Percentiles rank a stretch among this genome's conserved stretches.
Evolutionary conservation across 35 echinoderm and acorn worm species (phyloP).

Genomic region (Anneissia japonica): DNA sequence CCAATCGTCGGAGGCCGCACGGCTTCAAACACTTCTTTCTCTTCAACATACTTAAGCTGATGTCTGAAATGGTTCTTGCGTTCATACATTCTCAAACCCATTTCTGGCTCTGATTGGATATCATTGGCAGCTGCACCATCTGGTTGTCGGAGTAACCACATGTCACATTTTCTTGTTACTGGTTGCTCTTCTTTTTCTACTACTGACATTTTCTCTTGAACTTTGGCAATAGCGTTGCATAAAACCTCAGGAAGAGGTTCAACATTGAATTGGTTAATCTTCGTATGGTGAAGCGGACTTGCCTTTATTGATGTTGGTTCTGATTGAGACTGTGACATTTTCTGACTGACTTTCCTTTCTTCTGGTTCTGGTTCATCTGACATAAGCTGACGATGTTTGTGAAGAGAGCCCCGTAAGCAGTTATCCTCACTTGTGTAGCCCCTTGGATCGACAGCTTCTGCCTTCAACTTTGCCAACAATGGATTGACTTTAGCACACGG

Average conservation of each 20-base stretch:
- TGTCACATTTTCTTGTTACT: constrained; percentile 3
- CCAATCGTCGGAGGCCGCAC: constrained; percentile 84
- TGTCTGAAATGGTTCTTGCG: background rate
- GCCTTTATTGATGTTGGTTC: background rate
- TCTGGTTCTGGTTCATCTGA: background rate
- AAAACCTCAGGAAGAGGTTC: background rate
- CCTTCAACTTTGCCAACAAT: background rate
- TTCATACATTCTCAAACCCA: background rate
- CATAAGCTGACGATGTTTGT: background rate
- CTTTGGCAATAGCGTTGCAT: background rate
- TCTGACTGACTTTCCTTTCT: background rate
- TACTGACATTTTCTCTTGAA: background rate
- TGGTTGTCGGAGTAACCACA: constrained; percentile 68
- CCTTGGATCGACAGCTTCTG: background rate
- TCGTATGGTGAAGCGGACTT: background rate
- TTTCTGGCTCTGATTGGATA: background rate
- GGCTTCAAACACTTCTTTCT: constrained; percentile 27
- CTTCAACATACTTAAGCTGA: background rate
- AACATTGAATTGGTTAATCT: background rate
- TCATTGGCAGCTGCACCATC: constrained; percentile 85
- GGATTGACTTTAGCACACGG: constrained; percentile 28
- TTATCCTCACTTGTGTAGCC: background rate
- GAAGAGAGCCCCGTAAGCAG: background rate
- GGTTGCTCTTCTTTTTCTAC: constrained; percentile 23
- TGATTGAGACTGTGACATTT: background rate